Evolutionary conservation across 2,888 invertebrate genomes (phyloP), one percentile per base, ranked within the genome.

Genomic region (Melinaea menophilus): DNA sequence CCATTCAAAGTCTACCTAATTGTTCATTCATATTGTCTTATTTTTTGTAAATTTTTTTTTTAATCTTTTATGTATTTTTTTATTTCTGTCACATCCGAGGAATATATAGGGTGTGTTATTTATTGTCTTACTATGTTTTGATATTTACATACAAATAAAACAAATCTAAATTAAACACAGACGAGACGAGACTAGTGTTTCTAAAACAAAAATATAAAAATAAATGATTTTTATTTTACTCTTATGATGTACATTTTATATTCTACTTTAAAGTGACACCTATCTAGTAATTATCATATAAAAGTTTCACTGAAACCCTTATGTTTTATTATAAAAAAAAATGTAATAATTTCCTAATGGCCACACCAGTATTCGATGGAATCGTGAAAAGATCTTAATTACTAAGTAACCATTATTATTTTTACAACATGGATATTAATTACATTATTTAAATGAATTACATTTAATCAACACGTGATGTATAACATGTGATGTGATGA

Each of bases 331-430:
- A 34, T 45, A 63, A 48, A n/a, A 56, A n/a, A 22, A 62, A 54
- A 34, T 5, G 31, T 31, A 22, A 22, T 31, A 11, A 31, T 31
- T 51, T 51, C 9, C 7, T 2, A 31, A 51, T 51, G 51, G 51
- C 51, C 5, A 31, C 51, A 51, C 51, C 57, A 13, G 31, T 12
- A 7, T 46, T 45, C 13, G 12, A 13, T 51, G 12, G 3, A 51
- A 51, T 55, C 37, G n/a, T n/a, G 35, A n/a, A 56, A 41, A 34
- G 3, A 46, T 57, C 57, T 46, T 31, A 46, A 58, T 9, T 37
- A 62, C 62, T 62, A 55, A 56, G 55, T 62, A 65, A 61, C 59
- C 59, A 56, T 55, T 55, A 35, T 41, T 58, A 57, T 45, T 51
- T 47, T 51, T 57, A 51, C 45, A 51, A 7, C 41, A 45, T 35